Evolutionary conservation across 2,888 invertebrate genomes (phyloP).

Genomic region (Meloe dianella): DNA sequence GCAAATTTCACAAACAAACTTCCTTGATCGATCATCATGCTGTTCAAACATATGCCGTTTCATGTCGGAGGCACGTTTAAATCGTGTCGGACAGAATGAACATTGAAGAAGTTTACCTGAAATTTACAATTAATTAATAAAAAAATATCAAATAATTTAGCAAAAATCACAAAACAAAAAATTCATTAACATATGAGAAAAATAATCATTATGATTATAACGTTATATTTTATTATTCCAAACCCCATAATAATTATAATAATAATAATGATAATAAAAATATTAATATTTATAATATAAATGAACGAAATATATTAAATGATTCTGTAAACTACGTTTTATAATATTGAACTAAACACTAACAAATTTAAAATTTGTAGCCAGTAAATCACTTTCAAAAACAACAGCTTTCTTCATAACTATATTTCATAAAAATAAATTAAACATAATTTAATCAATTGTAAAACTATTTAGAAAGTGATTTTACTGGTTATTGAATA

Average conservation of each 20-base stretch:
- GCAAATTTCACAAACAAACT: slow-evolving; percentile 18
- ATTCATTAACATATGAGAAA: not conserved
- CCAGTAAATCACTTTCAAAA: slow-evolving; percentile 4
- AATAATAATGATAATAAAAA: slow-evolving; percentile 30
- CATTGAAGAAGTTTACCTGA: slow-evolving; percentile 6
- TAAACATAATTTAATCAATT: not conserved
- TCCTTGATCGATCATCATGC: slow-evolving; percentile 4
- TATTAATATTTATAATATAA: slow-evolving; percentile 25
- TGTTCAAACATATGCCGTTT: slow-evolving; percentile 9
- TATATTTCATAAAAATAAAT: not conserved
- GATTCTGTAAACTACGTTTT: not conserved
- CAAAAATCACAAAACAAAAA: not conserved
- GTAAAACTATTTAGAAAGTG: not conserved
- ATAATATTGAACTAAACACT: not conserved
- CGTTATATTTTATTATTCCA: slow-evolving; percentile 32
- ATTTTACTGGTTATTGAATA: slow-evolving; percentile 22
- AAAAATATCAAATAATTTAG: not conserved
- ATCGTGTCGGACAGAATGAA: not conserved
- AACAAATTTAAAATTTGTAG: slow-evolving; percentile 8
- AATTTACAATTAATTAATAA: slow-evolving; percentile 4
- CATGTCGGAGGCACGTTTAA: slow-evolving; percentile 9
- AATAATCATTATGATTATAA: not conserved
- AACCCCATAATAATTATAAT: slow-evolving; percentile 29
- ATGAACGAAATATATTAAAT: slow-evolving; percentile 35
- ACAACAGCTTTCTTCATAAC: not conserved